These are phyloP conservation scores for Poecilia gillii DNA, from an alignment of 2,797 vertebrate genomes.

Conservation along the genomic window DNA sequence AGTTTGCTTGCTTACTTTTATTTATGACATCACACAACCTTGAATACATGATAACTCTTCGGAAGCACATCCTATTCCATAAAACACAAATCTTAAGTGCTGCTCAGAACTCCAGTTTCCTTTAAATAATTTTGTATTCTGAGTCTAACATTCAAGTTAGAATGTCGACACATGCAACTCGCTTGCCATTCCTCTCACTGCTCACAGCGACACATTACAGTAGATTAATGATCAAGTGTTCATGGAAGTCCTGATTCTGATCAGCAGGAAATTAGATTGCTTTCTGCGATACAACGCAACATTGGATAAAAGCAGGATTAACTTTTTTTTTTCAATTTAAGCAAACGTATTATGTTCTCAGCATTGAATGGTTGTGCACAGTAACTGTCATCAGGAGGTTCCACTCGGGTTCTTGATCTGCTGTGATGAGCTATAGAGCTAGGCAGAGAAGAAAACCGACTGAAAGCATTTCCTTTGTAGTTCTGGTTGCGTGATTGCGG, in stretches of 20 bases:
- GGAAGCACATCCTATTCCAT: not conserved
- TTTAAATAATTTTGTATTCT: not conserved
- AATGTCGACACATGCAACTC: not conserved
- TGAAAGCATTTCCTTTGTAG: not conserved
- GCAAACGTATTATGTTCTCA: not conserved
- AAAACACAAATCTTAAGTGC: not conserved
- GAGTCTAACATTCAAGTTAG: not conserved
- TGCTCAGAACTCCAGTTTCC: not conserved
- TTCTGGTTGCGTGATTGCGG: not conserved
- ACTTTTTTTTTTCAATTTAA: not conserved
- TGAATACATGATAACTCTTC: not conserved
- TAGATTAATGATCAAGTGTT: not conserved
- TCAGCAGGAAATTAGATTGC: not conserved
- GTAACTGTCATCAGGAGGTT: not conserved
- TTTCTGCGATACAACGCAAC: not conserved
- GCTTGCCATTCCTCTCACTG: not conserved
- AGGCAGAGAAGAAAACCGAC: not conserved
- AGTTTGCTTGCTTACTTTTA: not conserved
- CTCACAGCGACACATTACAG: not conserved
- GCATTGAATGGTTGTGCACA: not conserved
- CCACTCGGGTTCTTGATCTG: not conserved
- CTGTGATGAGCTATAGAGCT: not conserved
- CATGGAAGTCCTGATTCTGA: not conserved
- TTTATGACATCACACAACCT: not conserved
- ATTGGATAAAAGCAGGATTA: conserved; percentile 1